A percentile compares a stretch with the other conserved stretches of the same genome.
phyloP scores from a whole-genome alignment of 2,888 invertebrate species.

The Lepetodrilus schrolli region DNA sequence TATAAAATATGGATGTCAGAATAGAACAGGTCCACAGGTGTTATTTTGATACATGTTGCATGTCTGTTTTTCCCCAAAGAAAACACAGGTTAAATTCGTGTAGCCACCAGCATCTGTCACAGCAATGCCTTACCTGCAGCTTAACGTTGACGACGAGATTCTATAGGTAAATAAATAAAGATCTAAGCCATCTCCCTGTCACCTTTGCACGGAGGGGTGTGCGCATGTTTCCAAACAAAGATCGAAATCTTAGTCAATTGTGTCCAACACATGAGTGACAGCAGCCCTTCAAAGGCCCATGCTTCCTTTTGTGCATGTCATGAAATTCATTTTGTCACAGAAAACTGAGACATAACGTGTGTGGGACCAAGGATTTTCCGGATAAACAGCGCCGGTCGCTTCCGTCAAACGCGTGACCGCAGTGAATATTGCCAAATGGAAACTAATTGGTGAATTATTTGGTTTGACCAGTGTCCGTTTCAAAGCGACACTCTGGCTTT shows the following conservation, averaged over 20 bases:
- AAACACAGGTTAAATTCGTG: too few relatives aligned
- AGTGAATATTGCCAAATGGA: background rate
- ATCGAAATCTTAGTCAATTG: background rate
- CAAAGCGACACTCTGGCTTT: background rate
- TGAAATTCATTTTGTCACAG: background rate
- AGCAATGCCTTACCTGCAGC: too few relatives aligned
- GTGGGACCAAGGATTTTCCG: background rate
- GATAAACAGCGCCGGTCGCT: background rate
- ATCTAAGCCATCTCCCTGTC: background rate
- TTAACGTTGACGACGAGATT: too few relatives aligned
- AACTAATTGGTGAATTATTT: background rate
- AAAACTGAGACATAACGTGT: background rate
- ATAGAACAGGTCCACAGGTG: too few relatives aligned
- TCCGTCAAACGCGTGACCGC: background rate
- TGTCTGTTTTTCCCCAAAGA: too few relatives aligned
- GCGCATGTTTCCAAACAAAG: slow-evolving; percentile 11
- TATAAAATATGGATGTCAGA: too few relatives aligned
- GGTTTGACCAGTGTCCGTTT: background rate
- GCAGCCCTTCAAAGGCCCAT: background rate
- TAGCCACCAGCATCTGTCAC: background rate
- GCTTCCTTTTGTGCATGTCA: background rate
- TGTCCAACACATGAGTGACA: background rate
- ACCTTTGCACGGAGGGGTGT: background rate
- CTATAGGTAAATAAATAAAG: background rate
- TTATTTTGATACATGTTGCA: too few relatives aligned